Evolutionary conservation across 64 coral and sea anemone genomes (phyloP).

Genomic region (Dendronephthya gigantea): DNA sequence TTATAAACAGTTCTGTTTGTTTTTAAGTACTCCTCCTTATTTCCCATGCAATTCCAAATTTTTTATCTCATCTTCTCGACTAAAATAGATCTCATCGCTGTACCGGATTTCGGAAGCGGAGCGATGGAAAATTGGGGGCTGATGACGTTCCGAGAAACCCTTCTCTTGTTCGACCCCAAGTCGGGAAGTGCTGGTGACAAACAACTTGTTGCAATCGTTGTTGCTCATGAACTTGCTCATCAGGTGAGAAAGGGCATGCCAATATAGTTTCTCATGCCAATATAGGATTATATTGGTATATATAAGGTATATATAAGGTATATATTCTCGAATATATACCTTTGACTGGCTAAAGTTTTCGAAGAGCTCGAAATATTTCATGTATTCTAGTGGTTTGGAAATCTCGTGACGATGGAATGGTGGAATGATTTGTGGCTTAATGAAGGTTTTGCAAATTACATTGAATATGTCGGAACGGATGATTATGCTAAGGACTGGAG

Average conservation of each 20-base stretch:
- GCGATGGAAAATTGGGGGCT: constrained; percentile 99
- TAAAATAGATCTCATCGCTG: constrained; percentile 60
- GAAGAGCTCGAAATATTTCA: background rate
- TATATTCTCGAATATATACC: too few relatives aligned
- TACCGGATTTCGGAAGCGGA: constrained; percentile 77
- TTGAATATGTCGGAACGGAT: constrained; percentile 75
- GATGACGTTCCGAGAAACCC: constrained; percentile 68
- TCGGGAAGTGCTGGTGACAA: constrained; percentile 64
- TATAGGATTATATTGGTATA: background rate
- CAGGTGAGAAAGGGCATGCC: constrained; percentile 30
- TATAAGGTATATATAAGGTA: background rate
- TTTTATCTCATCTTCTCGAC: background rate
- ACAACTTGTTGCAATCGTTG: constrained; percentile 62
- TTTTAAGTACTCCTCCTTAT: too few relatives aligned
- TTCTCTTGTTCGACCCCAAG: constrained; percentile 62
- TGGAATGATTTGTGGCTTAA: constrained; percentile 89
- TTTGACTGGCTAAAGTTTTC: background rate
- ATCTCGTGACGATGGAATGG: constrained; percentile 65
- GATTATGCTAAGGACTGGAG: constrained; percentile 68
- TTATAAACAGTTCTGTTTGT: too few relatives aligned
- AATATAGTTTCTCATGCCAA: too few relatives aligned
- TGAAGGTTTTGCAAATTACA: constrained; percentile 67
- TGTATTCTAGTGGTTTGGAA: constrained; percentile 58
- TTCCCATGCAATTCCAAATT: too few relatives aligned
- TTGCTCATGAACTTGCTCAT: constrained; percentile 84